Evolutionary conservation across 2,888 invertebrate species (phyloP), one percentile per base, ranked within the genome.

Genomic region (Caenorhabditis drosophilae): DNA sequence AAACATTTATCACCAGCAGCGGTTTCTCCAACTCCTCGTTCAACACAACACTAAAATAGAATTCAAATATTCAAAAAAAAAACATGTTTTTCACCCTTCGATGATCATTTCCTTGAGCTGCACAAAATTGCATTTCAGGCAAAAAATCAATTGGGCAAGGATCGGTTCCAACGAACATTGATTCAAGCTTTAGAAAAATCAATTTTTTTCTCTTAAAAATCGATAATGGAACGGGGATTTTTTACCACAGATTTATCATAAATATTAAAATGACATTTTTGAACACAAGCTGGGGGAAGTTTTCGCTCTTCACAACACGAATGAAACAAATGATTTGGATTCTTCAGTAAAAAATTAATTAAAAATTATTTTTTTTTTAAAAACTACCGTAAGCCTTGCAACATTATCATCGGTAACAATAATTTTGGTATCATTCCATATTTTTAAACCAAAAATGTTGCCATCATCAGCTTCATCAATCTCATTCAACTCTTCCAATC

Each of bases 41-140:
- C 48, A 11, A 51, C 15, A 42, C 79, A 79, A 42, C 79, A 79
- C 61, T 66, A 22, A 15, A 64, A n/a, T n/a, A n/a, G n/a, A n/a
- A n/a, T n/a, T n/a, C n/a, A n/a, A n/a, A n/a, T n/a, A n/a, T n/a
- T n/a, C n/a, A n/a, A n/a, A n/a, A n/a, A n/a, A n/a, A n/a, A n/a
- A n/a, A n/a, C n/a, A n/a, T n/a, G n/a, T n/a, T n/a, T n/a, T n/a
- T n/a, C n/a, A n/a, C n/a, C n/a, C n/a, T n/a, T n/a, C n/a, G 53
- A 44, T 78, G 78, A 53, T 79, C 75, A 50, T 63, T 57, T 36
- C 80, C 80, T 54, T 80, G 80, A 2, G 78, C 80, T 7, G 77
- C 67, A 51, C 73, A 73, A 45, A 73, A 75, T 36, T 80, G 79
- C 50, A 80, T 71, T 42, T 79, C 79, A 7, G 77, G 76, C 11